phyloP scores from a whole-genome alignment of 2,113 vertebrate genomes.

The Grallaria varia region DNA sequence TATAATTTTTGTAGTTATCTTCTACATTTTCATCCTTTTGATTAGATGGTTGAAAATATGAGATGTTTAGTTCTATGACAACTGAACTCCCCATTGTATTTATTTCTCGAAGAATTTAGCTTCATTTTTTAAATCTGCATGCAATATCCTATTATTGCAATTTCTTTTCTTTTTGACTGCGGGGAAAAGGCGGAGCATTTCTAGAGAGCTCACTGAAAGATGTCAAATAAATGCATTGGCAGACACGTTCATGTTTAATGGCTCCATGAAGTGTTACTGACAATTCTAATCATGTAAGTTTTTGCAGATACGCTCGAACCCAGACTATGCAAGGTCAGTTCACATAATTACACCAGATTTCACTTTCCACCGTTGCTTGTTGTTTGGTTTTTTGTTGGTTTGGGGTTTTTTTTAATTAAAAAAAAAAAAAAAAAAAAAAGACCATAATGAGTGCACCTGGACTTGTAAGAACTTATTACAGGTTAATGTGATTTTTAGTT shows the following conservation, averaged over 20 bases:
- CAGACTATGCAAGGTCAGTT: not conserved
- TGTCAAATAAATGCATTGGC: not conserved
- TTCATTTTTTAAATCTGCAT: not conserved
- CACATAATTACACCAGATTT: not conserved
- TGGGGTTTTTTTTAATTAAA: no score
- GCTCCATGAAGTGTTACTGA: slow-evolving; percentile 1
- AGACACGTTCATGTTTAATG: not conserved
- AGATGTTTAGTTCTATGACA: not conserved
- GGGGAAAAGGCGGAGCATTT: not conserved
- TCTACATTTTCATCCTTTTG: not conserved
- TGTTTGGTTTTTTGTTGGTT: not conserved
- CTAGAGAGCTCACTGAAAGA: not conserved
- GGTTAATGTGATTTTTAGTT: not conserved
- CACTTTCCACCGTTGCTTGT: not conserved
- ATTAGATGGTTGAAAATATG: not conserved
- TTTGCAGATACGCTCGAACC: not conserved
- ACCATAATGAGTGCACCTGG: not conserved
- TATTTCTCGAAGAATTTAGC: not conserved
- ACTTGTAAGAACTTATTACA: not conserved
- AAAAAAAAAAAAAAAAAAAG: no score
- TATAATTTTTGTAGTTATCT: not conserved
- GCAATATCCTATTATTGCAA: not conserved
- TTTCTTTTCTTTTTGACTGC: not conserved
- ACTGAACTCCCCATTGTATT: not conserved
- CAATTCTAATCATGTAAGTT: not conserved